phyloP scores from a whole-genome alignment of 2,888 invertebrate species.

The Glaucopsyche alexis region DNA sequence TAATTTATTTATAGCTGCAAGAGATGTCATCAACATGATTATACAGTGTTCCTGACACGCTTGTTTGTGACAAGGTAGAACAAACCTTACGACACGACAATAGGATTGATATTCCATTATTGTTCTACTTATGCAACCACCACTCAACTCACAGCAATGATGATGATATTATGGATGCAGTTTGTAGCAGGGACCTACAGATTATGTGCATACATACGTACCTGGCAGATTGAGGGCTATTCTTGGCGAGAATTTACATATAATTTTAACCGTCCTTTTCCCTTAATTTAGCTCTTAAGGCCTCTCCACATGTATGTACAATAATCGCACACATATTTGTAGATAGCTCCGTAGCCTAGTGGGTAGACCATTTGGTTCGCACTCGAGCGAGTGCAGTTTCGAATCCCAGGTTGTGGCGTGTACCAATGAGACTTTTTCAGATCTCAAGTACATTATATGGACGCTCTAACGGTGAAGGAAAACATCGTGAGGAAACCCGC shows the following conservation, averaged over 20 bases:
- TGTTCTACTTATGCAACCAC: background rate
- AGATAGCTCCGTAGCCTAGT: no score
- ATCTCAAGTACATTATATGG: no score
- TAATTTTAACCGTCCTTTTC: background rate
- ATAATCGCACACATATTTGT: no score
- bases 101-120: background rate
- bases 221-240: background rate
- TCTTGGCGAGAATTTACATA: background rate
- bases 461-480: no score
- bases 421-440: no score
- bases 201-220: conserved; percentile 5
- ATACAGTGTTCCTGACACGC: background rate
- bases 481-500: no score
- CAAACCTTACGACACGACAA: background rate
- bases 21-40: conserved; percentile 12
- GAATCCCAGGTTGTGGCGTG: no score
- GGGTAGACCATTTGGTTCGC: no score
- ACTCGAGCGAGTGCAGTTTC: no score
- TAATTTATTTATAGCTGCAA: background rate
- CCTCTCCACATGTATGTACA: no score
- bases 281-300: no score
- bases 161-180: conserved; percentile 1
- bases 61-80: background rate
- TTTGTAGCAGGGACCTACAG: background rate
- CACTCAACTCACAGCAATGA: background rate